Evolutionary conservation across 2,113 vertebrate species (phyloP).

Genomic region (Noctilio leporinus): DNA sequence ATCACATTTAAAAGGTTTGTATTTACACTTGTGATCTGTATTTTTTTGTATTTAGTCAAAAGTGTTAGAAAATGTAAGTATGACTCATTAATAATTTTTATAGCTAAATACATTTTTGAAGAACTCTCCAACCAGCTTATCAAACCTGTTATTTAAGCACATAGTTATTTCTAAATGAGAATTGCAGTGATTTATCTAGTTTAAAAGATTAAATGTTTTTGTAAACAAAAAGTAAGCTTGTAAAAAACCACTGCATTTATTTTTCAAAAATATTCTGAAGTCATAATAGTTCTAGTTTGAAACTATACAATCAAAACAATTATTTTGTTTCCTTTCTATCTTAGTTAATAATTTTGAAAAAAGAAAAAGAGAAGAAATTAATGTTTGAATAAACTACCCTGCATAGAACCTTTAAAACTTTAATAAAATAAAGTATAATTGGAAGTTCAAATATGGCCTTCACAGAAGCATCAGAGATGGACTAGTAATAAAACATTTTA

Average conservation of each 20-base stretch:
- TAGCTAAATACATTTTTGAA: conserved; percentile 18
- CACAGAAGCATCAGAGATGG: conserved; percentile 35
- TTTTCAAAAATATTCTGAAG: not conserved
- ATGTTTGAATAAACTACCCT: not conserved
- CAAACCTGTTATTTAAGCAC: not conserved
- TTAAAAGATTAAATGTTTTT: conserved; percentile 4
- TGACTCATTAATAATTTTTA: not conserved
- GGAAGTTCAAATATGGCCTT: conserved; percentile 31
- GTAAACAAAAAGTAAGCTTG: conserved; percentile 6
- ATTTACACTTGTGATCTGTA: not conserved
- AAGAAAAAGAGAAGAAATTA: not conserved
- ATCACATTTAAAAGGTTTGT: conserved; percentile 7
- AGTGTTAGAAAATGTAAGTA: not conserved
- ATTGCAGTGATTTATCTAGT: not conserved
- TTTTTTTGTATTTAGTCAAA: not conserved
- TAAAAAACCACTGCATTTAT: conserved; percentile 19
- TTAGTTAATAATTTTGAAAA: not conserved
- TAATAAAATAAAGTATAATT: not conserved
- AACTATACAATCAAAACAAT: conserved; percentile 1
- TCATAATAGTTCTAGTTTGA: not conserved
- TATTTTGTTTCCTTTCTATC: not conserved
- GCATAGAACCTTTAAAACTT: not conserved
- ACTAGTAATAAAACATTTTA: conserved; percentile 51
- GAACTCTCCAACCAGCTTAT: not conserved
- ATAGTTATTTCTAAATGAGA: not conserved